Base-by-base conservation (phyloP, 2,113 vertebrate species). In the Todiramphus saurophagus region DNA sequence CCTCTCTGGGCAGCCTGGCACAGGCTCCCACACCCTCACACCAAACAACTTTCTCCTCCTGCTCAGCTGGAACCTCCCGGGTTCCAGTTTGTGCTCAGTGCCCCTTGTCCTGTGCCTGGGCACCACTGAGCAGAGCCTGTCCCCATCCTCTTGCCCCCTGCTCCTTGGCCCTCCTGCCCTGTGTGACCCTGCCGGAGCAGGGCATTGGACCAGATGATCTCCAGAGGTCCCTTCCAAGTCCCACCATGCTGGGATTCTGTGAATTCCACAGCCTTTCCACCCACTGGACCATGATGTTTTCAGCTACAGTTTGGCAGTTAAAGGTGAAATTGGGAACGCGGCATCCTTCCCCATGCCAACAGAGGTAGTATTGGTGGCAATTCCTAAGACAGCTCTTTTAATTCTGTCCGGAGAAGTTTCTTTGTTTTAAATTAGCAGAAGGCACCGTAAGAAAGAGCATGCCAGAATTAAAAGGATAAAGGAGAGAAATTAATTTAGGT, bases 401-500 rank as follows among this genome's bases (percentile, higher is more conserved):
- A 46, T 46, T 27, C 51, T 16, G 18, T 9, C 53, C 6, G 30
- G 33, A 39, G 13, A 33, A 48, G 46, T 20, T 63, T 20, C 53
- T 60, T 50, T 79, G 37, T 53, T 84, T 50, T 12, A 30, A 83
- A 28, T 1, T 5, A 77, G 82, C 53, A 43, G 23, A 51, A 69
- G 60, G 5, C 0, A 1, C 48, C 0, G 1, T 35, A 31, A 25
- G 60, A 68, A 55, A 3, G 55, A 30, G 8, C 31, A 23, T 4
- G 15, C 16, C 19, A 12, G 67, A 90, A 85, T 37, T 37, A 56
- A 33, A 31, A 60, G 72, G 67, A 75, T 30, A 46, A 43, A 69
- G 13, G 58, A 67, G 35, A 37, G 43, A 43, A 67, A 81, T 30
- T 58, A 24, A 67, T 75, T 78, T 10, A 43, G 66, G 13, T 64